Base-by-base conservation (phyloP, 2,888 invertebrate species). In the Volucella bombylans region DNA sequence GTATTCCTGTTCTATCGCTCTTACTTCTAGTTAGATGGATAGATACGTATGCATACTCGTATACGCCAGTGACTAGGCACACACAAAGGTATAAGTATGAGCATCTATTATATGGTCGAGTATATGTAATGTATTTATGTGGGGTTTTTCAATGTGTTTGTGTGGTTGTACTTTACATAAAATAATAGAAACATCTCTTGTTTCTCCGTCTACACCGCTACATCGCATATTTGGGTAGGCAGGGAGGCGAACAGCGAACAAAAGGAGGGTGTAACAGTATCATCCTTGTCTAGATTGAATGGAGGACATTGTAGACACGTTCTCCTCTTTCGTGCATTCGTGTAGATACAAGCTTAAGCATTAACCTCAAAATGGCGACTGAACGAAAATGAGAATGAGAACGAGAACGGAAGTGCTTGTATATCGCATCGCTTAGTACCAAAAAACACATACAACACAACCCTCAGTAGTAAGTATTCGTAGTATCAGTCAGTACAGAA, bases 281-380 rank as follows among this genome's bases (percentile, higher is more conserved):
- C 85, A 81, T 85, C 81, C 85, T 81, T 81, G 81, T 81, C 81
- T 81, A 85, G 76, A 85, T 85, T 85, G 81, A 85, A 85, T 80
- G 76, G 85, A 81, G 81, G 77, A 83, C 86, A 86, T 86, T 87
- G 83, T 80, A 80, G 80, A 86, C 80, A 87, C 82, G 76, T 81
- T 83, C 83, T 86, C 77, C 86, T 86, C 86, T 78, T 83, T 80
- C 83, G 67, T 85, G 76, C 86, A 81, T 83, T 81, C 59, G 47
- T 82, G 69, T 82, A 59, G 72, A 77, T 82, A 86, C 86, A 82
- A 85, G 82, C 82, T 86, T 86, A 85, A 82, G 87, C 78, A 87
- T 85, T 87, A 87, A 87, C 86, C 86, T 87, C 87, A 87, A 87
- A 87, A 87, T 87, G 87, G 87, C 87, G 86, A 86, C 87, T 62